phyloP scores from a whole-genome alignment of 1,140 invertebrate genomes.

The Diachasmimorpha longicaudata region DNA sequence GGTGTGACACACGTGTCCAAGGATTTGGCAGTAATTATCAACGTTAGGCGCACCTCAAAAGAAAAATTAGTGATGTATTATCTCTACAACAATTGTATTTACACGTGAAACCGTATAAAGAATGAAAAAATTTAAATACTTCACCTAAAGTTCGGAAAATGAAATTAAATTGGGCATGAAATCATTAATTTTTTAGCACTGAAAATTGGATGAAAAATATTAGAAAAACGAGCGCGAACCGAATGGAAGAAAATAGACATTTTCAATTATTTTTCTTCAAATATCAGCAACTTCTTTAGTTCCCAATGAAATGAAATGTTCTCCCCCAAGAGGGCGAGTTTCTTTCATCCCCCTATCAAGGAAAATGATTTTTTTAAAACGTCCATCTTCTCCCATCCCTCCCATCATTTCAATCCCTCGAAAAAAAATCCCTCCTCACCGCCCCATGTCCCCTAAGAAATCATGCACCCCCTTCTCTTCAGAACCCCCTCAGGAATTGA shows the following conservation, averaged over 20 bases:
- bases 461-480: neutral
- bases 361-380: too few species aligned
- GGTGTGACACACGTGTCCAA: neutral
- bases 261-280: neutral
- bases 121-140: neutral
- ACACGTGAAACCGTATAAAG: neutral
- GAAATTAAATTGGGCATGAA: neutral
- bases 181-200: neutral
- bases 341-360: too few species aligned
- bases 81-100: neutral
- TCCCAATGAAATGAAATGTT: neutral
- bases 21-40: neutral
- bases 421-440: neutral
- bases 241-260: neutral
- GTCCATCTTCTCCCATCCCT: too few species aligned
- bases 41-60: neutral
- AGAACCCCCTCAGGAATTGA: slow-evolving; percentile 11
- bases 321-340: too few species aligned
- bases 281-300: neutral
- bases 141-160: neutral
- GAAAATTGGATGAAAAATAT: neutral
- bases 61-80: neutral
- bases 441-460: neutral
- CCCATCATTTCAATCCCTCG: too few species aligned
- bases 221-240: neutral